Base-by-base conservation (phyloP, 1,140 invertebrate species). In the Drosophila burlai region DNA sequence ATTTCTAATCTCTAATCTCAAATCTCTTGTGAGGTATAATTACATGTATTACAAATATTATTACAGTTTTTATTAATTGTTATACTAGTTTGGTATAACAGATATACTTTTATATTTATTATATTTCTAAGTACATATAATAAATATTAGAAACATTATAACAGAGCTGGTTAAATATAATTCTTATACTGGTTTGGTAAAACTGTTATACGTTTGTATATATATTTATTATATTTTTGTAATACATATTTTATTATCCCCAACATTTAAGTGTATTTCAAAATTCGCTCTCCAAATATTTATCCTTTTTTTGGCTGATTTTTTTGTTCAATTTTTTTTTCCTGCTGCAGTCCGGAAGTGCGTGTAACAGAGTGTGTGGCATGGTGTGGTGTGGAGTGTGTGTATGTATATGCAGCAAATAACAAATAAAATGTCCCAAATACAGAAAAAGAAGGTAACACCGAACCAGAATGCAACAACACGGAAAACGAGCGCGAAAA, bases 391-490 rank as follows among this genome's bases (percentile, higher is more conserved):
- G 26, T 24, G 24, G 24, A 24, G 38, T 43, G 54, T 52, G 15
- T 24, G 21, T 29, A 40, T 61, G 38, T 63, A 55, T 57, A 46
- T 55, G 60, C 80, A 76, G 64, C 73, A 62, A 59, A 75, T 45
- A 65, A 73, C 76, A 81, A 85, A 85, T 84, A 85, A 83, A 78
- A 84, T 84, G 78, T 81, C 82, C 82, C 81, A 81, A 84, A 85
- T 82, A 57, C 26, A 26, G 26, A 36, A n/a, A n/a, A 36, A 21
- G 7, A 21, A 54, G 1, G 18, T 10, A 55, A 69, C 55, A 71
- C 34, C 45, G 47, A 36, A 64, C 76, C 54, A 42, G 36, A 78
- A 79, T 59, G 65, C 52, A 78, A 64, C 73, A 77, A 76, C 63
- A 79, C 64, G 55, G 74, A 78, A 73, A 80, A 79, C 77, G 64